Evolutionary conservation across 2,888 invertebrate species (phyloP), one percentile per base, ranked within the genome.

Genomic region (Schizaphis graminum): DNA sequence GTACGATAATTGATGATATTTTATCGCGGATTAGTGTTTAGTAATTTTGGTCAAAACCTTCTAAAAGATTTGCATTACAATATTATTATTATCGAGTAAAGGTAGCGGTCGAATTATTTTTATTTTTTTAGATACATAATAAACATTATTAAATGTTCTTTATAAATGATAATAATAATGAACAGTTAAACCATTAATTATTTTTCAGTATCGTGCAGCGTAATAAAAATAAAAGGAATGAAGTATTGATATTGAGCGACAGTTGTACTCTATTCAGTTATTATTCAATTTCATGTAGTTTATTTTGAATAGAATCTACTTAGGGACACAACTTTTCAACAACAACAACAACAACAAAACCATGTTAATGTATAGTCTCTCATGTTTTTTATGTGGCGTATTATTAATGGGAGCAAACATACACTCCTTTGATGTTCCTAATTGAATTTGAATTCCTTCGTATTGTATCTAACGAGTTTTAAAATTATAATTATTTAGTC

Each of bases 401-500:
- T 77, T 77, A 77, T 35, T 77, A 77, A 77, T 77, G 21, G 77
- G 77, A 77, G 35, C 35, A 41, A 77, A 35, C 77, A 77, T 77
- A 21, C 35, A 77, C 77, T 77, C 77, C 8, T 35, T 77, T 77
- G 77, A 77, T 77, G 35, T 77, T 35, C 77, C 77, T 77, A 77
- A 77, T 77, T 77, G 77, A 35, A 77, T 77, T 77, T 77, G 77
- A 21, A 13, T 77, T 77, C 35, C 77, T 77, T 35, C 35, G 21
- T 35, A 77, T 35, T 77, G 21, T 77, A 35, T 24, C 35, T 35
- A 77, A 77, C 77, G 26, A 77, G 77, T 77, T 77, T 77, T 77
- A 41, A 77, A 77, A 77, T 77, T 28, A 77, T 77, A 77, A 77
- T 77, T 77, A 77, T 35, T 77, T 77, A 77, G 77, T 77, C 21